Conservation (phyloP, 2,113 vertebrate genomes). For the Cromileptes altivelis region DNA sequence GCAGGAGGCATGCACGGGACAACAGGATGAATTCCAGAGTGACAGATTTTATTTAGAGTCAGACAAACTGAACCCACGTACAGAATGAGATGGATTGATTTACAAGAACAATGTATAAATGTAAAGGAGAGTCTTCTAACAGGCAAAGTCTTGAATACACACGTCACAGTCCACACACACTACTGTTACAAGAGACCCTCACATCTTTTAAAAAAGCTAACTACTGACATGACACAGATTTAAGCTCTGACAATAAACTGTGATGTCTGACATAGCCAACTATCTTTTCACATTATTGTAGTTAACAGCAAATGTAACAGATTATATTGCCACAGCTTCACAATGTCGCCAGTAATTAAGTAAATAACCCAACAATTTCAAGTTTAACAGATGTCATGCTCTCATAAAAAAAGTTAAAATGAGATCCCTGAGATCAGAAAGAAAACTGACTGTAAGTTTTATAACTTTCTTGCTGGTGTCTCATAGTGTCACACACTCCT, state of each 20-base stretch:
- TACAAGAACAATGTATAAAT: conserved; percentile 21
- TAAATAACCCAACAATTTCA: not conserved
- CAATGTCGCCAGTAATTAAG: not conserved
- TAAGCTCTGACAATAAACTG: not conserved
- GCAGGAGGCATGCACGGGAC: conserved; percentile 53
- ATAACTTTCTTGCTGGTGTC: not conserved
- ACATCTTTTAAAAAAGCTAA: not conserved
- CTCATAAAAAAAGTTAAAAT: not conserved
- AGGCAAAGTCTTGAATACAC: conserved; percentile 20
- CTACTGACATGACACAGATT: conserved; percentile 12
- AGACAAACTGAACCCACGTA: conserved; percentile 44
- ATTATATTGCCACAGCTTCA: conserved; percentile 13
- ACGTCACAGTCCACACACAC: conserved; percentile 16
- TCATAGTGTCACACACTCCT: not conserved
- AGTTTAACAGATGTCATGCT: not conserved
- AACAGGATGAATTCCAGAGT: conserved; percentile 29
- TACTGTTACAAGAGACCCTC: conserved; percentile 1
- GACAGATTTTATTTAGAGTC: conserved; percentile 52
- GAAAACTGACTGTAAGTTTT: too few species aligned
- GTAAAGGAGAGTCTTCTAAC: conserved; percentile 4
- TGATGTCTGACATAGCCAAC: conserved; percentile 10
- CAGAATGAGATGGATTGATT: conserved; percentile 37
- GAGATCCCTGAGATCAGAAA: not conserved
- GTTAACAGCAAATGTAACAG: not conserved
- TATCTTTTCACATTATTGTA: not conserved